phyloP scores from a whole-genome alignment of 2,797 vertebrate species.

The Hypotaenidia philippensis region DNA sequence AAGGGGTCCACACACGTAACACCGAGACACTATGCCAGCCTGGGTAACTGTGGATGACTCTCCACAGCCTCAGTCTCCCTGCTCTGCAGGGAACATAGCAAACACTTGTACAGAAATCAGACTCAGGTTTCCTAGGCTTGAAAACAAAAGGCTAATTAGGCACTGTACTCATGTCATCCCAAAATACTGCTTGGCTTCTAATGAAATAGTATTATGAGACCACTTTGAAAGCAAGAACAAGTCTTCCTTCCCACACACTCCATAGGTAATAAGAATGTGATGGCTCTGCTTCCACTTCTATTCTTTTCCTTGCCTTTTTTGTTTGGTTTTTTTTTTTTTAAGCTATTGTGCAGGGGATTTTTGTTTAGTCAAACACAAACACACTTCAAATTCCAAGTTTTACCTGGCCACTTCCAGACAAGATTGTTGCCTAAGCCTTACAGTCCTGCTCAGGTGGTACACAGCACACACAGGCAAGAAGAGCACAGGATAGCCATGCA shows the following conservation, averaged over 20 bases:
- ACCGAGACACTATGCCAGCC: neutral
- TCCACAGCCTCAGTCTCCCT: neutral
- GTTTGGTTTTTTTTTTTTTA: neutral
- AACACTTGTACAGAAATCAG: neutral
- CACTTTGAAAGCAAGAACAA: neutral
- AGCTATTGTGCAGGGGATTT: accelerated
- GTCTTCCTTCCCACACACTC: no score
- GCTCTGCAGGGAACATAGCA: neutral
- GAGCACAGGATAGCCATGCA: neutral
- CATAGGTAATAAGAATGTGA: neutral
- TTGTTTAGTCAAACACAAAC: neutral
- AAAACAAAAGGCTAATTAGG: neutral
- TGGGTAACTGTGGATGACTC: neutral
- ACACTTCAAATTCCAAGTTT: neutral
- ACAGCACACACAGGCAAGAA: neutral
- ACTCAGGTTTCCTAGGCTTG: neutral
- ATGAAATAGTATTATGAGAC: neutral
- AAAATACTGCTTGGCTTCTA: neutral
- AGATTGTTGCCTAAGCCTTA: neutral
- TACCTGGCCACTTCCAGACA: neutral
- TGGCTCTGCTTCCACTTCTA: neutral
- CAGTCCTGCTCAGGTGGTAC: neutral
- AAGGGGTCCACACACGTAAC: neutral
- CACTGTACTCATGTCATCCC: neutral
- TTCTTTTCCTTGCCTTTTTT: neutral